Evolutionary conservation across 1,140 invertebrate genomes (phyloP), one percentile per base, ranked within the genome.

Genomic region (Orius insidiosus): DNA sequence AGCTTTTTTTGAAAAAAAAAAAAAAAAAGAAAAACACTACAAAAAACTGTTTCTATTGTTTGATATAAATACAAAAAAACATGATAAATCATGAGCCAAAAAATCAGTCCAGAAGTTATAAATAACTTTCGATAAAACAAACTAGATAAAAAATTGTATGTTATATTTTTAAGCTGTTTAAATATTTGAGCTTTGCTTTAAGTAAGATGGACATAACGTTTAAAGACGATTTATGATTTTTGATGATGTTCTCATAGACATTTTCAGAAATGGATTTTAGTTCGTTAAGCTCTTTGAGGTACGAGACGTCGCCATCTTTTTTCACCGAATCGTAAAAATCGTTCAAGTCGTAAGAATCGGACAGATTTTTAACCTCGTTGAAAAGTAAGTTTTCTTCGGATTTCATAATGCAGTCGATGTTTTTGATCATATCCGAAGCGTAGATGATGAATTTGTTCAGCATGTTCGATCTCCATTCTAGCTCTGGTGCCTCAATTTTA

Each of bases 141-240:
- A 24, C 24, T 24, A 24, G 7, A 24, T 36, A 11, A 15, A 15
- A 36, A 36, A 15, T 11, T 36, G n/a, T 5, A 36, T 43, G 19
- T 43, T 32, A 43, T 30, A 32, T 11, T 31, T 43, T 43, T n/a
- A 43, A n/a, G 10, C 18, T n/a, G 14, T 30, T 43, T 30, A 43
- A 16, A 32, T 49, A 49, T 49, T 49, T 49, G 5, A 45, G 33
- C 14, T 49, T 49, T 37, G 30, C 6, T 32, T 49, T 49, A 6
- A 49, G 39, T 8, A 45, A 9, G 10, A 30, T 15, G 14, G 47
- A 36, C 11, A 49, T 49, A 30, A 44, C 32, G 37, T 19, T 39
- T 3, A 49, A 44, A 15, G 40, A 43, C 10, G 18, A 10, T 15
- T 13, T 37, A 19, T 49, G 44, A 32, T 42, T 49, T 13, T 30